Percentiles rank a stretch among this genome's conserved stretches.
phyloP scores from a whole-genome alignment of 2,113 vertebrate species.

The Cyphomyrus plagiostoma region DNA sequence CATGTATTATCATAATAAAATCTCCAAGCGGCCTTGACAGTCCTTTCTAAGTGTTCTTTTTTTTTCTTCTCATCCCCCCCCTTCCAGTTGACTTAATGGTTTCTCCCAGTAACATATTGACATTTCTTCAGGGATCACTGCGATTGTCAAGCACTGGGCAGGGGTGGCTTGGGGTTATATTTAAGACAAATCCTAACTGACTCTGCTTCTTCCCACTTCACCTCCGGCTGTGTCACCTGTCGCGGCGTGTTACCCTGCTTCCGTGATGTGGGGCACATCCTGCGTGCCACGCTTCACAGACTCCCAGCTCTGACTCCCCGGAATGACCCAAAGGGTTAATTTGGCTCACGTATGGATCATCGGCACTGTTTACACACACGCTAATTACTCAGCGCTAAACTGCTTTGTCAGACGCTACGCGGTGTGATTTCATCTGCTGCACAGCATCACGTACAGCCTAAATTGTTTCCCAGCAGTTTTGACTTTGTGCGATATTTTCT shows the following conservation, averaged over 20 bases:
- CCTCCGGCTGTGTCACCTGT: neutral
- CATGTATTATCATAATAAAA: neutral
- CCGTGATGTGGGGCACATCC: neutral
- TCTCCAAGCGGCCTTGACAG: neutral
- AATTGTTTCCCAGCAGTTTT: neutral
- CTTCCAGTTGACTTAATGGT: neutral
- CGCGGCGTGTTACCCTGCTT: neutral
- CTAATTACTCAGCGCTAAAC: neutral
- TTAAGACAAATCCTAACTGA: constrained; percentile 8
- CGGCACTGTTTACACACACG: neutral
- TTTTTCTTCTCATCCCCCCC: neutral
- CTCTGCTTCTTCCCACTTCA: neutral
- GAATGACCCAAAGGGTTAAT: neutral
- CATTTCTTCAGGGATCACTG: neutral
- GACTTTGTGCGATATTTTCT: neutral
- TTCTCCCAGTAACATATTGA: neutral
- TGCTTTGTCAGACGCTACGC: neutral
- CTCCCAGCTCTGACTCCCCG: neutral
- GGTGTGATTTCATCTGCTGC: neutral
- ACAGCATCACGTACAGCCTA: neutral
- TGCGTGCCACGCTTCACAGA: neutral
- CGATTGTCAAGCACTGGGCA: neutral
- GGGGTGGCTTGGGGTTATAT: neutral
- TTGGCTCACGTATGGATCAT: neutral
- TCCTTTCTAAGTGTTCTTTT: neutral